Evolutionary conservation across 2,113 vertebrate species (phyloP), one percentile per base, ranked within the genome.

Genomic region (Microtus richardsoni): DNA sequence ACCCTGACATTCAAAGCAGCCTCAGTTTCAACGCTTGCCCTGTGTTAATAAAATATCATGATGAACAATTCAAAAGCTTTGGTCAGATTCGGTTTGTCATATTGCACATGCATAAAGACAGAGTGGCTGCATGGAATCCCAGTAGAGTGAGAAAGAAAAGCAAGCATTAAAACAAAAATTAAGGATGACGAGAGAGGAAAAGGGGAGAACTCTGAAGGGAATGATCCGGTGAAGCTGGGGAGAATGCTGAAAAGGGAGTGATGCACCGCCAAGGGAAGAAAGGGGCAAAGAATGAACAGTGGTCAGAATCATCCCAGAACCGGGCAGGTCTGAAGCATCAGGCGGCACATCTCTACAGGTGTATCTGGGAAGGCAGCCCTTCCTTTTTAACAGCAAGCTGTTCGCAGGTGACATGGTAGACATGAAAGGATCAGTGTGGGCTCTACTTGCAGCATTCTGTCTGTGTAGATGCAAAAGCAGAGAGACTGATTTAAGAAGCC

Each of bases 241-340:
- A 28, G 39, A 92, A 91, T 85, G 70, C 78, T 88, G 52, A 88
- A 93, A 94, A 94, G 33, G 2, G 47, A 77, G 80, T 47, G 77
- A 75, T 33, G 64, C 22, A 60, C 24, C 64, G 22, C 0, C n/a
- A 13, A 75, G 66, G 28, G 22, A 60, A 68, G 11, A 33, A 26
- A 58, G 9, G 36, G 74, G 82, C 80, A 19, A 49, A 58, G 92
- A 93, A n/a, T 13, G 78, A 94, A 75, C 82, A 95, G 91, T 5
- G 87, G 64, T n/a, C 39, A 92, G 93, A 94, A 94, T 96, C 66
- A 88, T 91, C 89, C 49, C 83, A 90, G 92, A 94, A 83, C 16
- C 54, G 87, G 89, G 74, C 26, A 33, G n/a, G 62, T 82, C 88
- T 93, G 60, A 95, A 88, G 71, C 88, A 52, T 85, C 87, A 88